Base-by-base conservation (phyloP, 2,797 vertebrate species). In the Protosalanx chinensis region DNA sequence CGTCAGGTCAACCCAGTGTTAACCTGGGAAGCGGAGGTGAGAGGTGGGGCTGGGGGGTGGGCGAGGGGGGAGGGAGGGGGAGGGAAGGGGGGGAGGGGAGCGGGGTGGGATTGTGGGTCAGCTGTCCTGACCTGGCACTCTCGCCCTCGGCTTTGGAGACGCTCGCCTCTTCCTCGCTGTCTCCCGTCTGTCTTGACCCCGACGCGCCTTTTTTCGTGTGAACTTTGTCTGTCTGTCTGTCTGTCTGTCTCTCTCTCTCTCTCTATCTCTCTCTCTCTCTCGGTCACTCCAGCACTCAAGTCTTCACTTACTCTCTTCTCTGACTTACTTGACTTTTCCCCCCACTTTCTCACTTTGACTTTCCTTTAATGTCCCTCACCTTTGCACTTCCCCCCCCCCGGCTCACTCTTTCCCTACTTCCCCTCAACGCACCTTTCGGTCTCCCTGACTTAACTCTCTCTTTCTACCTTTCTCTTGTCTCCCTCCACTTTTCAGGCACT, bases 1-100 rank as follows among this genome's bases (percentile, higher is more conserved):
- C 67, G 76, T 81, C 85, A 74, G 41, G 81, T 84, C 49, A 67
- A 86, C 85, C 89, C 87, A 90, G 88, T 78, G 85, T 86, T 87
- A 86, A 79, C 59, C 76, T 77, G 79, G 68, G 29, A 74, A 71
- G 33, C 8, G 7, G 60, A 32, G 60, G 32, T 73, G 37, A 80
- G 1, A 15, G 68, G 35, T 32, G 70, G 41, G 41, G 41, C 8
- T 60, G 51, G 72, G 41, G 6, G 79, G 20, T 5, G 79, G 70
- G 68, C 49, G 29, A 30, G 27, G 23, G 23, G 23, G 64, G 64
- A n/a, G n/a, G n/a, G n/a, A n/a, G 51, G 51, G 18, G 51, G 51
- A 56, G 51, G 51, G 30, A 10, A 72, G 76, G 18, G 81, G n/a
- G 67, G 68, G 37, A 29, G 20, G 20, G 64, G 37, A 13, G 64